Evolutionary conservation across 2,113 vertebrate genomes (phyloP), one percentile per base, ranked within the genome.

Genomic region (Turdus rufiventris): DNA sequence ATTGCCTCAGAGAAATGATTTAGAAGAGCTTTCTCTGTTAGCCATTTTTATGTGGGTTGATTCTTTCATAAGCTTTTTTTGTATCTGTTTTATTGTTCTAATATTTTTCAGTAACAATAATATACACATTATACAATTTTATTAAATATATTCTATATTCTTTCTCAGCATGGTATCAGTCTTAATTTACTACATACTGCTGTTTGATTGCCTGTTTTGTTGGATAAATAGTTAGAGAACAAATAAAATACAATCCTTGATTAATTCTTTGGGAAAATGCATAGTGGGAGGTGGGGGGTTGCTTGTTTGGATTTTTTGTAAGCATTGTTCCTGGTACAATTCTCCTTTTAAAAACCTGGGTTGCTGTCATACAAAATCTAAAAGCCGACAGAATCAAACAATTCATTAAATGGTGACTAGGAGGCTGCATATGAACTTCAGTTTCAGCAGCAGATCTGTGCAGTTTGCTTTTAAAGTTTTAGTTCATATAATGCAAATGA

Each of bases 211-310:
- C 6, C 9, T 67, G 7, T 63, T 66, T 61, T 60, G 7, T 38
- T 78, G 9, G 25, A 74, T 15, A 65, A 89, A 54, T 74, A 72
- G 23, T 73, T 82, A 42, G 6, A 53, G 12, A 58, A 63, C 8
- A 63, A 61, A 31, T 65, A 48, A 68, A 76, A 86, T 29, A 31
- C 1, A 77, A 70, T 10, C 14, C 4, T 43, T 54, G 10, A 36
- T 56, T 66, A 51, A 42, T 47, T 87, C 0, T 33, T 7, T 62
- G 10, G 15, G 23, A 81, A 83, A 72, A 89, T 40, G 25, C 2
- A 31, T 31, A 21, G 4, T 8, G 3, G 7, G 21, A 13, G 25
- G 5, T 5, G 4, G 15, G 10, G 1, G 17, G 31, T 31, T n/a
- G 2, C 19, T 63, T 68, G 28, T 72, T 66, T 40, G 19, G 8